Conservation (phyloP, 1,140 invertebrate genomes). For the Augochlora pura region DNA sequence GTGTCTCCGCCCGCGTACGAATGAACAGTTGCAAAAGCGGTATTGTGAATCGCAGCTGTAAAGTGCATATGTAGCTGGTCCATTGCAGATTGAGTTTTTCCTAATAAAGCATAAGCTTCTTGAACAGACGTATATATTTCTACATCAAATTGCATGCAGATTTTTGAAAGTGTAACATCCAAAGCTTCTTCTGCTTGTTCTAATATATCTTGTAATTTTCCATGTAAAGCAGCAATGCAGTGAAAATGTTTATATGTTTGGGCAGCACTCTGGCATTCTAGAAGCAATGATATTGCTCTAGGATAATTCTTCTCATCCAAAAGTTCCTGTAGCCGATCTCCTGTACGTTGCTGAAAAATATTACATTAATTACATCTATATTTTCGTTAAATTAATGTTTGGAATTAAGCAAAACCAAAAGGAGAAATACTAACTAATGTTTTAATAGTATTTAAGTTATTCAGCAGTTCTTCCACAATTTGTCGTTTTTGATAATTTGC, state of each 20-base stretch:
- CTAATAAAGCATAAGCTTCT: constrained; percentile 91
- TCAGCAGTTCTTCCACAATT: constrained; percentile 87
- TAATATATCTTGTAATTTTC: constrained; percentile 94
- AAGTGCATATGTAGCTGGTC: constrained; percentile 98
- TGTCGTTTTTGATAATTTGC: constrained; percentile 93
- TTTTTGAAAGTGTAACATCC: constrained; percentile 91
- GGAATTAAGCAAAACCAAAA: neutral
- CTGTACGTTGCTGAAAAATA: constrained; percentile 87
- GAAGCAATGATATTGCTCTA: constrained; percentile 91
- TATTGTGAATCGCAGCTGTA: constrained; percentile 95
- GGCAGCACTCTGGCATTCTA: constrained; percentile 93
- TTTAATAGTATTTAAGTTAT: constrained; percentile 90
- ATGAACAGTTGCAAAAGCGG: constrained; percentile 89
- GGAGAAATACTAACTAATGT: constrained; percentile 84
- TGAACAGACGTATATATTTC: constrained; percentile 89
- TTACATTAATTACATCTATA: neutral
- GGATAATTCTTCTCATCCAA: constrained; percentile 92
- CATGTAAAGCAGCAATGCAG: constrained; percentile 91
- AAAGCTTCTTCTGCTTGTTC: constrained; percentile 95
- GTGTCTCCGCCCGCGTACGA: constrained; percentile 85
- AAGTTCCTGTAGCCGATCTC: constrained; percentile 90
- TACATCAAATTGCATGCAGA: constrained; percentile 87
- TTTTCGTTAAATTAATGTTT: neutral
- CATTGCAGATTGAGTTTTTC: constrained; percentile 94
- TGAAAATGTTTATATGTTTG: constrained; percentile 90